Base-by-base conservation (phyloP, 2,113 vertebrate species). In the Vireo altiloquus region DNA sequence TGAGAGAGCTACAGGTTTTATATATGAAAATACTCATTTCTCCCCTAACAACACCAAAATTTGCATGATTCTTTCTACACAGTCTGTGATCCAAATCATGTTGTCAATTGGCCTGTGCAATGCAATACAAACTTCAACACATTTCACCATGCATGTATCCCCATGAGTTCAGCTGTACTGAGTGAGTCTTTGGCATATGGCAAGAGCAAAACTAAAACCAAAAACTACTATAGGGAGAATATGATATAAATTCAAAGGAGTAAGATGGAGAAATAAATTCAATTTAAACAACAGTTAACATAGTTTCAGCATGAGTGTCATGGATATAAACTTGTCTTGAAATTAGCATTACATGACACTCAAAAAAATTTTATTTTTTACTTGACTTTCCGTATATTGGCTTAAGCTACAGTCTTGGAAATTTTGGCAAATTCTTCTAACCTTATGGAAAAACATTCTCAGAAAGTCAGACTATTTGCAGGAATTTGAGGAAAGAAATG, bases 361-460 rank as follows among this genome's bases (percentile, higher is more conserved):
- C 9, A 50, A 92, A 82, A 7, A 2, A 74, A 52, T 22, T 56
- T 31, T 33, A 33, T 33, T n/a, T 21, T 60, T 42, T 13, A 9
- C 20, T 69, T 80, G 20, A 27, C 10, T 80, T 56, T 66, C 25
- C 50, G 11, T 77, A 75, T 12, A 37, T n/a, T 56, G 42, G 9
- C 27, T 54, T 3, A 0, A 18, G 5, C 25, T 68, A 23, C 3
- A 33, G 15, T 22, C 25, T 35, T 64, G 42, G 6, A 49, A 70
- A 79, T 94, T 16, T 46, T 6, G 39, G 8, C 6, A 57, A 74
- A 44, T 80, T 83, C 10, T 91, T 57, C 31, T 47, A 49, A 3
- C 6, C 49, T 2, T 59, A 11, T 30, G n/a, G 54, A 59, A 59
- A 66, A 75, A 42, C 0, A 0, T 37, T 75, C 11, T 35, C 16